A percentile compares a stretch with the other conserved stretches of the same genome.
Evolutionary conservation across 2,113 vertebrate species (phyloP).

Genomic region (Crotophaga sulcirostris): DNA sequence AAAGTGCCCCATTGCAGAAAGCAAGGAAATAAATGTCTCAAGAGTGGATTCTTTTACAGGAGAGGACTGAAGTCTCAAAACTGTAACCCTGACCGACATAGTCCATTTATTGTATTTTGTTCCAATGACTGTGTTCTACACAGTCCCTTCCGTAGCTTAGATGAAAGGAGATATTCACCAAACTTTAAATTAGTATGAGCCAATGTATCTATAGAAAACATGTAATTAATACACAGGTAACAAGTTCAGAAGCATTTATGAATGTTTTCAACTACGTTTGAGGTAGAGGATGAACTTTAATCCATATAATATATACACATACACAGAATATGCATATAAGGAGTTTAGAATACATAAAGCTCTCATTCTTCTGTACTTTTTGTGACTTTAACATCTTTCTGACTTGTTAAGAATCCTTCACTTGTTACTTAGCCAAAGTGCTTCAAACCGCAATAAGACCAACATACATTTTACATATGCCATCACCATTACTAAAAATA

Average conservation of each 20-base stretch:
- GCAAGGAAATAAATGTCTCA: fast-evolving
- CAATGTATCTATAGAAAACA: not conserved
- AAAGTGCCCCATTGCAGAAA: not conserved
- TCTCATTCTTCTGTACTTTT: not conserved
- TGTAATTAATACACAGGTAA: not conserved
- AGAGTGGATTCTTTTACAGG: not conserved
- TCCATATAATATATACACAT: not conserved
- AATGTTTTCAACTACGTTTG: not conserved
- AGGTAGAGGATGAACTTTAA: not conserved
- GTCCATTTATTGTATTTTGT: not conserved
- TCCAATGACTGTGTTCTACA: not conserved
- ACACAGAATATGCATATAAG: not conserved
- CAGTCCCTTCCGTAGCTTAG: not conserved
- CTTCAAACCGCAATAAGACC: not conserved
- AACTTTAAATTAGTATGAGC: not conserved
- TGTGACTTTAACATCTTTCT: not conserved
- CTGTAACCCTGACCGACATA: not conserved
- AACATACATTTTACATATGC: too few species aligned
- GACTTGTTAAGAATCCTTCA: not conserved
- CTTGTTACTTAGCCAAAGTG: not conserved
- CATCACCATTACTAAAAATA: not conserved
- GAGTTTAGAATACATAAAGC: not conserved
- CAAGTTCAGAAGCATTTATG: not conserved
- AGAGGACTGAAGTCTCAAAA: not conserved
- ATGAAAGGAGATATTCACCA: not conserved